Conservation (phyloP, 2,797 vertebrate species). For the Danio choprae region DNA sequence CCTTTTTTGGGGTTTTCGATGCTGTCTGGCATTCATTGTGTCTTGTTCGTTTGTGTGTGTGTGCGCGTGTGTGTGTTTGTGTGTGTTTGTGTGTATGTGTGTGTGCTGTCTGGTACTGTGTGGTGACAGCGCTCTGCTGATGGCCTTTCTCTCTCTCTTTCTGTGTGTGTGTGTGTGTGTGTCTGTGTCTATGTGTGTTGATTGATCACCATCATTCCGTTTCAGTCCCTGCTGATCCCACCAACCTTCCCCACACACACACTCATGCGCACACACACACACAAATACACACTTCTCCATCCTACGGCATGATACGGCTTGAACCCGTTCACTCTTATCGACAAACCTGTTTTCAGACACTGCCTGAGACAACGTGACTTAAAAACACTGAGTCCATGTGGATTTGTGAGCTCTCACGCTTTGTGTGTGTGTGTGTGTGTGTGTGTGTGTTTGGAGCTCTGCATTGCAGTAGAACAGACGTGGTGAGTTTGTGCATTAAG, state of each 20-base stretch:
- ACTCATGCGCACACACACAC: too few species aligned
- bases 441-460: conserved; percentile 36
- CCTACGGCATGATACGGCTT: conserved; percentile 76
- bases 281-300: conserved; percentile 65
- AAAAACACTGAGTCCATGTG: conserved; percentile 11
- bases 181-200: conserved; percentile 75
- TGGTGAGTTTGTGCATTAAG: conserved; percentile 76
- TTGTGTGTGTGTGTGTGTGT: conserved; percentile 12
- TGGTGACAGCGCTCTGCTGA: conserved; percentile 52
- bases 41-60: conserved; percentile 18
- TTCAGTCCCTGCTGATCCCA: conserved; percentile 83
- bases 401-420: not conserved
- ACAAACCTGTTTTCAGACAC: conserved; percentile 12
- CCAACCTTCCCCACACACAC: conserved; percentile 65
- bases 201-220: conserved; percentile 90
- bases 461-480: conserved; percentile 66
- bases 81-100: conserved; percentile 10
- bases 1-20: conserved; percentile 17
- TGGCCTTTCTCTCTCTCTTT: not conserved
- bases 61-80: conserved; percentile 9
- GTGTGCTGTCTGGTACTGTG: conserved; percentile 49
- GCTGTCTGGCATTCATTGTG: conserved; percentile 9
- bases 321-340: conserved; percentile 71
- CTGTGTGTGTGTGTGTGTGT: conserved; percentile 23
- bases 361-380: not conserved